A percentile compares a stretch with the other conserved stretches of the same genome.
These are phyloP conservation scores for Listronotus oregonensis DNA, from an alignment of 1,140 invertebrate species.

Conservation along the genomic window DNA sequence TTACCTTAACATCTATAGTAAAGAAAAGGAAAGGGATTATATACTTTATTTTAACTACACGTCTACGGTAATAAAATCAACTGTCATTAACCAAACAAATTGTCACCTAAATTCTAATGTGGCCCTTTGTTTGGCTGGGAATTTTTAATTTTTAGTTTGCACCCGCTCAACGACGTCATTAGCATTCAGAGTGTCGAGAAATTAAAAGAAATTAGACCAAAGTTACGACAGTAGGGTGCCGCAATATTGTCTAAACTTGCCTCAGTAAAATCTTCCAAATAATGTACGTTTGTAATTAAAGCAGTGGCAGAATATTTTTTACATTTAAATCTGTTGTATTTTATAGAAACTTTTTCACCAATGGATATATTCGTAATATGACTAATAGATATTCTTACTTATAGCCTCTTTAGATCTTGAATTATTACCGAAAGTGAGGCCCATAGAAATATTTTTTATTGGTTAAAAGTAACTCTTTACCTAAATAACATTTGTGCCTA, in stretches of 20 bases:
- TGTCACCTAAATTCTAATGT: slow-evolving; percentile 26
- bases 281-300: too few relatives aligned
- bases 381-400: too few relatives aligned
- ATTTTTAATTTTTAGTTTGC: slow-evolving; percentile 29
- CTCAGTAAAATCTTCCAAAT: slow-evolving; percentile 1
- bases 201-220: slow-evolving; percentile 26
- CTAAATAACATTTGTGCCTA: too few relatives aligned
- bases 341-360: too few relatives aligned
- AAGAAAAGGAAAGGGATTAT: slow-evolving; percentile 24
- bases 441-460: too few relatives aligned
- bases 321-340: too few relatives aligned
- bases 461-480: too few relatives aligned
- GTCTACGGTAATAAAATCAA: slow-evolving; percentile 23
- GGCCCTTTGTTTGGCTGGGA: slow-evolving; percentile 22
- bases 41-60: slow-evolving; percentile 12
- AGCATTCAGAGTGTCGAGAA: slow-evolving; percentile 8
- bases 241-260: slow-evolving; percentile 15
- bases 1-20: background rate
- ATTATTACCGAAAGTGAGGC: too few relatives aligned
- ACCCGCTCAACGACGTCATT: slow-evolving; percentile 23
- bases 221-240: slow-evolving; percentile 19
- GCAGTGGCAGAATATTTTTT: too few relatives aligned
- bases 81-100: slow-evolving; percentile 28
- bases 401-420: too few relatives aligned
- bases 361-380: too few relatives aligned